Conservation (phyloP, 2,888 invertebrate species). For the Amorpha juglandis region DNA sequence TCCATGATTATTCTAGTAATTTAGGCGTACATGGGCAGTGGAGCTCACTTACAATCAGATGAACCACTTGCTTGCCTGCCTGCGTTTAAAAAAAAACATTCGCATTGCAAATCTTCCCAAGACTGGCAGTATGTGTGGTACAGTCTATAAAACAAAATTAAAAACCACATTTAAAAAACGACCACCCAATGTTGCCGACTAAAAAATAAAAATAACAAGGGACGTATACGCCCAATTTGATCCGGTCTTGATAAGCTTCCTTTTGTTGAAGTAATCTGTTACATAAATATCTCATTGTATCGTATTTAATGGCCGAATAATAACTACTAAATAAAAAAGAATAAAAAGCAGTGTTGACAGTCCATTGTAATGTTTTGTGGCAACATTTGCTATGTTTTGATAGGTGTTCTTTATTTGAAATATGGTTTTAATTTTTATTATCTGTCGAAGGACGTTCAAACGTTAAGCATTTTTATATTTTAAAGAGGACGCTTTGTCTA, state of each 20-base stretch:
- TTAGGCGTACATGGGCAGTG: too few relatives aligned
- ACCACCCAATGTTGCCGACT: slow-evolving; percentile 45
- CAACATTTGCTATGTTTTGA: slow-evolving; percentile 14
- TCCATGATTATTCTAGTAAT: too few relatives aligned
- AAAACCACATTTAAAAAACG: slow-evolving; percentile 24
- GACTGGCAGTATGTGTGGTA: background rate
- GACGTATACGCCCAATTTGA: slow-evolving; percentile 54
- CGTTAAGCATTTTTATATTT: too few relatives aligned
- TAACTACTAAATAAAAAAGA: slow-evolving; percentile 36
- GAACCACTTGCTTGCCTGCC: too few relatives aligned
- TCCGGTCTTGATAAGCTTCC: slow-evolving; percentile 43
- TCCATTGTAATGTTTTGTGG: slow-evolving; percentile 31
- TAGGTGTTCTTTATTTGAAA: slow-evolving; percentile 25
- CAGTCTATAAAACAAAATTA: background rate
- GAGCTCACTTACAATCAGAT: too few relatives aligned
- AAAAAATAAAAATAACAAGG: slow-evolving; percentile 36
- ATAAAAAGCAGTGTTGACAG: slow-evolving; percentile 31
- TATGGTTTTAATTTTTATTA: slow-evolving; percentile 23
- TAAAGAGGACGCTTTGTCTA: too few relatives aligned
- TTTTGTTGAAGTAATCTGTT: slow-evolving; percentile 51
- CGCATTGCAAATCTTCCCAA: background rate
- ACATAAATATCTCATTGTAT: slow-evolving; percentile 44
- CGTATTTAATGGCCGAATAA: slow-evolving; percentile 45
- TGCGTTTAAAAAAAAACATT: too few relatives aligned
- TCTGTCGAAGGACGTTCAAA: background rate